Conservation (phyloP, 2,888 invertebrate genomes). For the Heliothis peltigera region DNA sequence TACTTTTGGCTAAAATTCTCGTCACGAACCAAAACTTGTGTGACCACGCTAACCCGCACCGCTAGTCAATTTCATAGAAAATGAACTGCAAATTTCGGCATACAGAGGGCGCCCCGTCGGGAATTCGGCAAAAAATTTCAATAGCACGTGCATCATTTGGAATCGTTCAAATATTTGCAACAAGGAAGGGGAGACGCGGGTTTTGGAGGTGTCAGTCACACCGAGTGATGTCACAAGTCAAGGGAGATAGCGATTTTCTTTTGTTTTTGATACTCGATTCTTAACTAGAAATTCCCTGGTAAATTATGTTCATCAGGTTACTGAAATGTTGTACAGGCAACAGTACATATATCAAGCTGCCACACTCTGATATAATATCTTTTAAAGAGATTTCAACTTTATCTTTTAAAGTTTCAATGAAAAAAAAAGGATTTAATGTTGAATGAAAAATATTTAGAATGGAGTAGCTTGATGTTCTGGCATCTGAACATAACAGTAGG, state of each 20-base stretch:
- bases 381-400: no score
- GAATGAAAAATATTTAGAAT: no score
- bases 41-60: constrained; percentile 18
- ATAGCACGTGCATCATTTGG: constrained; percentile 74
- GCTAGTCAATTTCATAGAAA: constrained; percentile 50
- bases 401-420: no score
- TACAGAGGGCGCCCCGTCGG: constrained; percentile 53
- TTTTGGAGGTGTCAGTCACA: constrained; percentile 78
- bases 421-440: no score
- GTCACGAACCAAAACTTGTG: constrained; percentile 27
- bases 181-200: constrained; percentile 65
- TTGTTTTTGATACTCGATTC: background rate
- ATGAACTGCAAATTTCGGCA: constrained; percentile 58
- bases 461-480: no score
- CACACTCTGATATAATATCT: no score
- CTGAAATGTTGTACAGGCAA: no score
- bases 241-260: constrained; percentile 25
- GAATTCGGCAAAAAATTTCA: constrained; percentile 67
- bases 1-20: constrained; percentile 23
- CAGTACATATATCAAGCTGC: no score
- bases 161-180: constrained; percentile 72
- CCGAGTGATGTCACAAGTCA: constrained; percentile 5
- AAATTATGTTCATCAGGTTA: no score
- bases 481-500: no score
- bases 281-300: no score